Base-by-base conservation (phyloP, 1,140 invertebrate species). In the Listronotus bonariensis region DNA sequence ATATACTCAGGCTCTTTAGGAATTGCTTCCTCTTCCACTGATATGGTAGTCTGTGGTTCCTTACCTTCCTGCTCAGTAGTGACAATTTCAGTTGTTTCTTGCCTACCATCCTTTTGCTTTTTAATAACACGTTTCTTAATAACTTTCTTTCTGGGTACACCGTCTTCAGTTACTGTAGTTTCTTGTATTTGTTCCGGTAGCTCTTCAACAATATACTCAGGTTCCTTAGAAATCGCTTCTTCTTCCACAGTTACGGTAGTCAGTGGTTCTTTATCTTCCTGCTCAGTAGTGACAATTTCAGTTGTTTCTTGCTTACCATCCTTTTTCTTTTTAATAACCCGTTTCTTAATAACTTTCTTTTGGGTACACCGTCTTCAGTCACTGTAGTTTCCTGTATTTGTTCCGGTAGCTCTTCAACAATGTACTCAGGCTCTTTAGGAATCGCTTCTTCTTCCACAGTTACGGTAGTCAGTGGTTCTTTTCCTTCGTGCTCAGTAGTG, bases 401-500 rank as follows among this genome's bases (percentile, higher is more conserved):
- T 34, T 34, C 40, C 7, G 65, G 59, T 18, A 70, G 18, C 12
- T 72, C 56, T 64, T 70, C 55, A 17, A 68, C 56, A 14, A 38
- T 36, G 8, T 14, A 43, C 12, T 3, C n/a, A 48, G 41, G 48
- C 51, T 58, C 54, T 31, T 49, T 15, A 4, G 52, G n/a, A n/a
- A n/a, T n/a, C 15, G 34, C 1, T 34, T 48, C 51, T 56, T 76
- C 75, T 65, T 78, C 72, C 56, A 53, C 38, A 41, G 55, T 72
- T 55, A 77, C 72, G 32, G 61, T 63, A 8, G 68, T 76, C 26
- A 77, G 60, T 20, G 79, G 76, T 42, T 73, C 63, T 65, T 80
- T 74, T 45, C 78, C 76, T 49, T 81, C 78, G 72, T 81, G 78
- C 73, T 82, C 76, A 49, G 80, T 69, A 20, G 81, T 81, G 14